Conservation (phyloP, 2,797 vertebrate species). For the Myripristis murdjan region DNA sequence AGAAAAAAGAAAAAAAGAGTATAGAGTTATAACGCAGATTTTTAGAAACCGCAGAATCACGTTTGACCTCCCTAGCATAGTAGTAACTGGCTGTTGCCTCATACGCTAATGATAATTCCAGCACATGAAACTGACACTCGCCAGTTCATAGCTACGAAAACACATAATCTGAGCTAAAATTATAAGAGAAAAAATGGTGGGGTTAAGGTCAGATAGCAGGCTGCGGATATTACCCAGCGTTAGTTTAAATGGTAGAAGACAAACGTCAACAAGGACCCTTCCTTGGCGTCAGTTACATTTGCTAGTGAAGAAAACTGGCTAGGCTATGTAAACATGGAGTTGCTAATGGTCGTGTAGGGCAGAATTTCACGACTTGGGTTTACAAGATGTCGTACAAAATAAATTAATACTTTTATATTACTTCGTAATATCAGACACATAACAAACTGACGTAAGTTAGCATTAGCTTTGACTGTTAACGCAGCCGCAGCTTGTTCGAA, state of each 20-base stretch:
- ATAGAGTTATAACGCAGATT: accelerated
- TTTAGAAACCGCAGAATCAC: background rate
- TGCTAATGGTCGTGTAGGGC: background rate
- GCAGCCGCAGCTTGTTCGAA: constrained; percentile 42
- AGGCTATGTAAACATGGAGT: constrained; percentile 75
- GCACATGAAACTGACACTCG: constrained; percentile 46
- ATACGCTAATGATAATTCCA: constrained; percentile 52
- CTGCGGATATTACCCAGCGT: accelerated
- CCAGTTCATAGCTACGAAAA: constrained; percentile 24
- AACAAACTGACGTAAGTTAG: constrained; percentile 6
- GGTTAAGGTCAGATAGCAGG: accelerated
- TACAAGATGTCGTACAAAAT: accelerated
- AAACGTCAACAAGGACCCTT: constrained; percentile 5
- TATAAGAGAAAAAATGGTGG: background rate
- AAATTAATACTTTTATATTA: accelerated
- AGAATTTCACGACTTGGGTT: accelerated
- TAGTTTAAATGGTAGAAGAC: accelerated
- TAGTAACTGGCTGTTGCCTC: background rate
- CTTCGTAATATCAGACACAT: background rate
- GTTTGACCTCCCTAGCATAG: constrained; percentile 18
- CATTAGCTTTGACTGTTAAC: constrained; percentile 26
- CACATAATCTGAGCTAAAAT: background rate
- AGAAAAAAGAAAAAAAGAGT: no score
- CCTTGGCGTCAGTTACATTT: constrained; percentile 10
- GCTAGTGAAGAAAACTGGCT: constrained; percentile 55